A percentile compares a stretch with the other conserved stretches of the same genome.
Conservation (phyloP, 2,113 vertebrate species). For the Cinclus mexicanus region DNA sequence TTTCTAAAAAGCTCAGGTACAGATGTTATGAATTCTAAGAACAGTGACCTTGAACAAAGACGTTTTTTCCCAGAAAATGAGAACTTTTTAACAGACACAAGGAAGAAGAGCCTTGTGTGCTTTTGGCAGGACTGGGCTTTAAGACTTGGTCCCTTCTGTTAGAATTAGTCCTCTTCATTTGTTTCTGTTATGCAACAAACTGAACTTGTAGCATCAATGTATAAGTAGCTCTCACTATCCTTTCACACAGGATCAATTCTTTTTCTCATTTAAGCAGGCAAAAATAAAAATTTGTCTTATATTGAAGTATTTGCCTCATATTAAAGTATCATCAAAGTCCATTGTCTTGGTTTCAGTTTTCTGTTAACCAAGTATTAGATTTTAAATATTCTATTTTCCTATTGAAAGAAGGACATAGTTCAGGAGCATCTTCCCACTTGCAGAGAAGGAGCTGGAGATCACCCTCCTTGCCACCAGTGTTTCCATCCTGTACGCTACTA, state of each 20-base stretch:
- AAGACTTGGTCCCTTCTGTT: neutral
- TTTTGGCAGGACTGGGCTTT: neutral
- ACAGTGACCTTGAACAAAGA: neutral
- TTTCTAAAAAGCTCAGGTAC: neutral
- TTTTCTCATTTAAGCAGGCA: neutral
- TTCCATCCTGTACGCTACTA: neutral
- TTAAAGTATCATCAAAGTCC: neutral
- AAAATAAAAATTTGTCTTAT: neutral
- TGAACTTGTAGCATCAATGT: neutral
- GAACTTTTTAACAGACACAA: neutral
- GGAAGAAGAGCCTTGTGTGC: neutral
- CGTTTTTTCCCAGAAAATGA: neutral
- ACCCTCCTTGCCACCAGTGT: neutral
- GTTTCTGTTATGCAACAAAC: neutral
- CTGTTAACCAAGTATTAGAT: neutral
- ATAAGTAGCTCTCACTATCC: neutral
- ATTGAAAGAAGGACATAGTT: neutral
- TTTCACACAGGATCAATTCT: neutral
- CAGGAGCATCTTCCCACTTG: neutral
- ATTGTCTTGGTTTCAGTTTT: neutral
- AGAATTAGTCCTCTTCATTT: neutral
- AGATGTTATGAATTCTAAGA: neutral
- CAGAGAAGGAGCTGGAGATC: neutral
- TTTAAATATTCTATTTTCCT: neutral
- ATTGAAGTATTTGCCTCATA: neutral